Evolutionary conservation across 2,113 vertebrate species (phyloP), one percentile per base, ranked within the genome.

Genomic region (Sardina pilchardus): DNA sequence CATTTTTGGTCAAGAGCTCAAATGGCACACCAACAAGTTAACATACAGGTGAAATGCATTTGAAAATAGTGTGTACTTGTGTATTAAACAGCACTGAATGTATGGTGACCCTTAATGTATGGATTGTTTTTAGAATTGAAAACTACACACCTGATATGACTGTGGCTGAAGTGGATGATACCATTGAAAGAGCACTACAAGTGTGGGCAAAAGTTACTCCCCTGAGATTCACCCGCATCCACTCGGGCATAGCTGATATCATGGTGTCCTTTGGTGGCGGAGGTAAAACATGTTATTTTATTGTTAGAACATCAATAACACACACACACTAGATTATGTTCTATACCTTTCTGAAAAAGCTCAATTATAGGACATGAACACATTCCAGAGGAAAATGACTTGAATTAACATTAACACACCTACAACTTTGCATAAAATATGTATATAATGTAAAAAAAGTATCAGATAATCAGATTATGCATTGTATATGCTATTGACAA

Each of bases 11-110:
- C 0, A 21, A 34, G 89, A 81, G 5, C 91, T 89, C 1, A 97
- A 96, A 91, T 98, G 96, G 96, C 43, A 83, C 26, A 96, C 94
- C 85, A 90, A 90, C 39, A 84, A 92, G 26, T 81, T 97, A 8
- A 97, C 96, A 42, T 97, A 97, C 93, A 97, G 96, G 96, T 97
- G 94, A 87, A 7, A 45, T 14, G 48, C 26, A 36, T 59, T 21
- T 59, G 21, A 24, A 6, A 59, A 6, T 24, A 19, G 50, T 17
- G 19, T 0, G 8, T 34, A n/a, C n/a, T 17, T 36, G 45, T 47
- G 14, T 14, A 78, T 30, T 3, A 16, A 78, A 78, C 19, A 30
- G 56, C 9, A 30, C 14, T 30, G 10, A 59, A 24, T 24, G 53
- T 17, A 19, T 53, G 50, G 50, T 53, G 4, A 53, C 17, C 9